Percentiles rank a stretch among this genome's conserved stretches.
These are phyloP conservation scores for Adoxophyes honmai DNA, from an alignment of 1,140 invertebrate species.

Conservation along the genomic window DNA sequence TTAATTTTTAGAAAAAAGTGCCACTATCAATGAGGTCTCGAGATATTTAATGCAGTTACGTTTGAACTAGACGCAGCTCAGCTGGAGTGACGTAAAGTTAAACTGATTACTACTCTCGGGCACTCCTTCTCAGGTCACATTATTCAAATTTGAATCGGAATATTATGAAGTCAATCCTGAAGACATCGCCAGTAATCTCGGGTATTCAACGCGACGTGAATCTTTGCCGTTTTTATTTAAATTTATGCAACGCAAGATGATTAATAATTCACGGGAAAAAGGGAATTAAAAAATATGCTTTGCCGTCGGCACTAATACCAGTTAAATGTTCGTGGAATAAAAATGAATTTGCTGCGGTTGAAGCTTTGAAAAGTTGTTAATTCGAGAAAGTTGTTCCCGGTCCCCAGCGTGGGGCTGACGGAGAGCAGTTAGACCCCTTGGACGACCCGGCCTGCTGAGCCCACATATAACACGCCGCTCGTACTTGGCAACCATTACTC, in stretches of 20 bases:
- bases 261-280: conserved; percentile 20
- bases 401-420: neutral
- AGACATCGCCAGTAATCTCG: conserved; percentile 18
- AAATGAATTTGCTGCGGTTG: conserved; percentile 5
- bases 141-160: conserved; percentile 34
- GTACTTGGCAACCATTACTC: too few species aligned
- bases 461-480: too few species aligned
- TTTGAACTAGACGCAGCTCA: neutral
- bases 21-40: too few species aligned
- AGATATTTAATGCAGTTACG: too few species aligned
- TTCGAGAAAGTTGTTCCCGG: neutral
- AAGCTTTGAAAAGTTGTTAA: conserved; percentile 1
- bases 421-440: too few species aligned
- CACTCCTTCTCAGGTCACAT: conserved; percentile 20
- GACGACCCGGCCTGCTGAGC: too few species aligned
- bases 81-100: conserved; percentile 17
- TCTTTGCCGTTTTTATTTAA: conserved; percentile 27
- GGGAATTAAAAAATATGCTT: neutral
- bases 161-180: conserved; percentile 32
- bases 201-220: conserved; percentile 16
- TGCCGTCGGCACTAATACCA: conserved; percentile 6
- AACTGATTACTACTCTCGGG: conserved; percentile 24
- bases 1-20: too few species aligned
- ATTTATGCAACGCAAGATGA: conserved; percentile 25
- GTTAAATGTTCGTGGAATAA: conserved; percentile 1